Percentiles rank a stretch among this genome's conserved stretches.
Conservation (phyloP, 2,888 invertebrate species). For the Parnassius glacialis region DNA sequence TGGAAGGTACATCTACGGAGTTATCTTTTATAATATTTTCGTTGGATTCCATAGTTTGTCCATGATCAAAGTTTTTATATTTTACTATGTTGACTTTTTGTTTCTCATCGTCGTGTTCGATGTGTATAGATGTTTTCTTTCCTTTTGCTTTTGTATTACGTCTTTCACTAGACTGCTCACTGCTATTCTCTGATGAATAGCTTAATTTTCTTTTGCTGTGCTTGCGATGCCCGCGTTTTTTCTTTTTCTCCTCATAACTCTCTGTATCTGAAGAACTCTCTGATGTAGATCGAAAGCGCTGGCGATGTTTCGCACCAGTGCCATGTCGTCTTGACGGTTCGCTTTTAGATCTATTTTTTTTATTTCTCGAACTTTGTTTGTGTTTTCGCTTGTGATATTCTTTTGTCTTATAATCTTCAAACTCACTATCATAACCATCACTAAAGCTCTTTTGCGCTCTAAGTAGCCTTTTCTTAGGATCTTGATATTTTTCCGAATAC, state of each 20-base stretch:
- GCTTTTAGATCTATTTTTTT: slow-evolving; percentile 73
- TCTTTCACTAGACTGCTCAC: slow-evolving; percentile 68
- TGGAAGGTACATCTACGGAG: slow-evolving; percentile 16
- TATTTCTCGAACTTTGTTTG: slow-evolving; percentile 43
- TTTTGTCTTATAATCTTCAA: slow-evolving; percentile 50
- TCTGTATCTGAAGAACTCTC: slow-evolving; percentile 61
- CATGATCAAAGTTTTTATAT: slow-evolving; percentile 53
- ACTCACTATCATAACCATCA: slow-evolving; percentile 74
- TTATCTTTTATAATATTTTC: slow-evolving; percentile 33
- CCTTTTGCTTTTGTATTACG: slow-evolving; percentile 67
- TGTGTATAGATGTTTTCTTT: slow-evolving; percentile 73
- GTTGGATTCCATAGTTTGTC: slow-evolving; percentile 32
- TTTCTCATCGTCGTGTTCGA: slow-evolving; percentile 66
- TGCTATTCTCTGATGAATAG: slow-evolving; percentile 67
- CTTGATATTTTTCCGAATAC: slow-evolving; percentile 54
- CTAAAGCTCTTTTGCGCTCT: slow-evolving; percentile 73
- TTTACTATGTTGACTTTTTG: slow-evolving; percentile 74
- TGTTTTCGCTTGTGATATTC: slow-evolving; percentile 48
- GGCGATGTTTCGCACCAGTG: slow-evolving; percentile 51
- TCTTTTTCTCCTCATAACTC: slow-evolving; percentile 59
- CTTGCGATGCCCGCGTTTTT: slow-evolving; percentile 66
- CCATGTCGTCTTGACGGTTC: slow-evolving; percentile 65
- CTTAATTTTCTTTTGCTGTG: slow-evolving; percentile 65
- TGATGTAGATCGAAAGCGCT: slow-evolving; percentile 56
- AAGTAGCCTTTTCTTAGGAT: slow-evolving; percentile 58